Base-by-base conservation (phyloP, 2,113 vertebrate species). In the Equus przewalskii region DNA sequence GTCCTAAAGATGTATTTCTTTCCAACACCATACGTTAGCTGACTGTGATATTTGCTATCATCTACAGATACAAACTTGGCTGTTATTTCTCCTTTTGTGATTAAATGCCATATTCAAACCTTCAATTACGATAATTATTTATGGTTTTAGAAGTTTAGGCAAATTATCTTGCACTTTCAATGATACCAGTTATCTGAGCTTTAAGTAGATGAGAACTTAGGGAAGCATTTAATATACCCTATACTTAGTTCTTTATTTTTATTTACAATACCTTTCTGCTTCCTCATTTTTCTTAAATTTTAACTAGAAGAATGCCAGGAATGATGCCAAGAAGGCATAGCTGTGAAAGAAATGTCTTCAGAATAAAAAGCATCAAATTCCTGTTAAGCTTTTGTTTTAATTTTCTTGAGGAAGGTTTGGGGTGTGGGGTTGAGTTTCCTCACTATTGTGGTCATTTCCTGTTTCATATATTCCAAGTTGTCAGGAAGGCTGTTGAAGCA, bases 91-190 rank as follows among this genome's bases (percentile, higher is more conserved):
- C 58, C 28, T 24, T 85, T 87, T 88, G 49, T 75, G 54, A 95
- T 86, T 67, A 86, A 81, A 78, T 89, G 58, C 26, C 58, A 60
- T 49, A 44, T 86, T 85, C 62, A 79, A 10, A 91, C 11, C 22
- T 67, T 95, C 19, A 60, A 21, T 82, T 89, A 30, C 58, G 81
- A 54, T 44, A 46, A 81, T 92, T 82, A 64, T 70, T 73, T 92
- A 15, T 91, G 73, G 44, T 65, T 91, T 89, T 85, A 86, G 30
- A 93, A 49, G 41, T 85, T 60, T 51, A 96, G 64, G 54, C 67
- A 88, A 81, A 30, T 65, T 22, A 76, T 65, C 54, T 92, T 91
- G 51, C 14, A 46, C 54, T 85, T 87, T 85, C 36, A 44, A 1
- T 41, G 85, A 62, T 75, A 56, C 36, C 58, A 88, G 49, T 22